Evolutionary conservation across 2,113 vertebrate species (phyloP), one percentile per base, ranked within the genome.

Genomic region (Pseudorasbora parva): DNA sequence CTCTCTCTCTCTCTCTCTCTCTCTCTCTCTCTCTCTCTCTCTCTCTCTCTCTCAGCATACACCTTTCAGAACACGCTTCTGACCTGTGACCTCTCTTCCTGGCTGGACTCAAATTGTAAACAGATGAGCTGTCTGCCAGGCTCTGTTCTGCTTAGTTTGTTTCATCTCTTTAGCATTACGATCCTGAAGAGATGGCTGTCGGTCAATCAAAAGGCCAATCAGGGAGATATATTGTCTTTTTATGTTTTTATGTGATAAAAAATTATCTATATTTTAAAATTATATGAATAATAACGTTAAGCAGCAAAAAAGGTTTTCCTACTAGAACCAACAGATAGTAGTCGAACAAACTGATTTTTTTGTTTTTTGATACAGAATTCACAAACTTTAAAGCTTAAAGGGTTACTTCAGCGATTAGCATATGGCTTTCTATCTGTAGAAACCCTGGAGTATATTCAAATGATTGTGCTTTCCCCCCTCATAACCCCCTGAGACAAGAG

Each of bases 71-170:
- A 49, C 81, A 78, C 41, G 43, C 74, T 43, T 25, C 49, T 83
- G 51, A 83, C 81, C 69, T 85, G 57, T 81, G 60, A 80, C 77
- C 86, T 62, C 69, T 85, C 81, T 83, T 83, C 86, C 86, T 85
- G 81, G 60, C 51, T 79, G 83, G 76, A 75, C 79, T 83, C 72
- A 87, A 85, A 87, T 73, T 43, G 68, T 83, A 85, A 85, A 87
- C 86, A 87, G 84, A 87, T 87, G 86, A 85, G 76, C 71, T 51
- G 19, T 69, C 62, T 45, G 47, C 59, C 47, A n/a, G 5, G 19
- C 59, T 80, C 71, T 64, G 62, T 56, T 83, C 69, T 37, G 47
- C 27, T 43, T 17, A 41, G 33, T 23, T 57, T 37, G 75, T 86
- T 54, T 54, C 51, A 83, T 73, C 17, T 51, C 69, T 66, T 71